Evolutionary conservation across 2,888 invertebrate genomes (phyloP).

Genomic region (Apodemia zela): DNA sequence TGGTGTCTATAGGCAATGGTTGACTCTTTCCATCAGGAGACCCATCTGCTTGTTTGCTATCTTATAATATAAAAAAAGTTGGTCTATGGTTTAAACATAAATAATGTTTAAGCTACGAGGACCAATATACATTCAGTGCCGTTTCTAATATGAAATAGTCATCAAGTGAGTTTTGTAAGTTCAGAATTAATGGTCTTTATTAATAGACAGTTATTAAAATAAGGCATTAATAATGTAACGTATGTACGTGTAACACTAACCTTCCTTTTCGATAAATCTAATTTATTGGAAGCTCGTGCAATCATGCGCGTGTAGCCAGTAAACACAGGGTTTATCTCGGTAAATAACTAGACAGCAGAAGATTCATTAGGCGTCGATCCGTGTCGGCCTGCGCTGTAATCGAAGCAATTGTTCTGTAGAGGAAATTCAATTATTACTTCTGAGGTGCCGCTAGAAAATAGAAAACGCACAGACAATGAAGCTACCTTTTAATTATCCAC

Average conservation of each 20-base stretch:
- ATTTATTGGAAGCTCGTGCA: conserved; percentile 76
- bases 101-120: too few species aligned
- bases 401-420: conserved; percentile 74
- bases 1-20: too few species aligned
- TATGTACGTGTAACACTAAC: conserved; percentile 37
- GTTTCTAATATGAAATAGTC: too few species aligned
- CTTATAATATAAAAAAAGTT: too few species aligned
- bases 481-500: conserved; percentile 37
- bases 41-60: too few species aligned
- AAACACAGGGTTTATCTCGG: conserved; percentile 75
- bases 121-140: too few species aligned
- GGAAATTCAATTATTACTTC: conserved; percentile 75
- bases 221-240: conserved; percentile 30
- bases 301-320: conserved; percentile 74
- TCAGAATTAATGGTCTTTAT: conserved; percentile 12
- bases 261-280: conserved; percentile 58
- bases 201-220: conserved; percentile 19
- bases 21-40: too few species aligned
- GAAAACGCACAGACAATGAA: conserved; percentile 52
- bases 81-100: too few species aligned
- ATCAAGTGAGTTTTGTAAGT: not conserved
- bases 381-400: conserved; percentile 70
- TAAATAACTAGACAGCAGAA: conserved; percentile 76
- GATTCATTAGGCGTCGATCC: conserved; percentile 79
- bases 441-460: conserved; percentile 51